phyloP scores from a whole-genome alignment of 2,888 invertebrate genomes.

The Plebejus anna region DNA sequence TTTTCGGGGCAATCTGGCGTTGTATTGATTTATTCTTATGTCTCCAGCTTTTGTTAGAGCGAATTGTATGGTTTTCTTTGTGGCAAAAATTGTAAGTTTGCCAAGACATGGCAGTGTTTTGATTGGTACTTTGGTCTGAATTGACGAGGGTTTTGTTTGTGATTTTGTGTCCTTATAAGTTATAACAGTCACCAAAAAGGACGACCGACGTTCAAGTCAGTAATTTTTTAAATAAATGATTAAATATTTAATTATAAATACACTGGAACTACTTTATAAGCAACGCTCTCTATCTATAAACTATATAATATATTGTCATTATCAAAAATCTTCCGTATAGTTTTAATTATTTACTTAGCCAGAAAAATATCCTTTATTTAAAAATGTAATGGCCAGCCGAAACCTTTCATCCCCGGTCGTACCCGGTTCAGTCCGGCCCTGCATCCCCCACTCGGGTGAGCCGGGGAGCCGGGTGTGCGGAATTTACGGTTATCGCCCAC shows the following conservation, averaged over 20 bases:
- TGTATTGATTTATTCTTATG: constrained; percentile 31
- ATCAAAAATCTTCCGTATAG: too few relatives aligned
- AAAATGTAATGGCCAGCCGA: not conserved
- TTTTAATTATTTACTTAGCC: too few relatives aligned
- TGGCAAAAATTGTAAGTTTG: not conserved
- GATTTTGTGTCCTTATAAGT: not conserved
- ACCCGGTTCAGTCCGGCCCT: constrained; percentile 39
- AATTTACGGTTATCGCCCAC: constrained; percentile 79
- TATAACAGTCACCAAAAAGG: too few relatives aligned
- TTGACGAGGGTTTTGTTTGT: not conserved
- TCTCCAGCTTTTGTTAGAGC: constrained; percentile 28
- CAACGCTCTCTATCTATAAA: too few relatives aligned
- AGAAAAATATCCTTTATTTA: not conserved
- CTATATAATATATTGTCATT: too few relatives aligned
- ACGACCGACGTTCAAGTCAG: too few relatives aligned
- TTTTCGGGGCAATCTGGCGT: constrained; percentile 46
- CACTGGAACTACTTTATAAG: too few relatives aligned
- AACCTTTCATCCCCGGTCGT: not conserved
- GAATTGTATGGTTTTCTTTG: not conserved
- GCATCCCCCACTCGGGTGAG: constrained; percentile 47
- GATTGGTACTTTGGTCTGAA: too few relatives aligned
- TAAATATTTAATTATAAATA: too few relatives aligned
- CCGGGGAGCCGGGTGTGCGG: constrained; percentile 45
- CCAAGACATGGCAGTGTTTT: not conserved
- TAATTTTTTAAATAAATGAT: too few relatives aligned